Evolutionary conservation across 1,140 invertebrate species (phyloP), one percentile per base, ranked within the genome.

Genomic region (Lycorma delicatula): DNA sequence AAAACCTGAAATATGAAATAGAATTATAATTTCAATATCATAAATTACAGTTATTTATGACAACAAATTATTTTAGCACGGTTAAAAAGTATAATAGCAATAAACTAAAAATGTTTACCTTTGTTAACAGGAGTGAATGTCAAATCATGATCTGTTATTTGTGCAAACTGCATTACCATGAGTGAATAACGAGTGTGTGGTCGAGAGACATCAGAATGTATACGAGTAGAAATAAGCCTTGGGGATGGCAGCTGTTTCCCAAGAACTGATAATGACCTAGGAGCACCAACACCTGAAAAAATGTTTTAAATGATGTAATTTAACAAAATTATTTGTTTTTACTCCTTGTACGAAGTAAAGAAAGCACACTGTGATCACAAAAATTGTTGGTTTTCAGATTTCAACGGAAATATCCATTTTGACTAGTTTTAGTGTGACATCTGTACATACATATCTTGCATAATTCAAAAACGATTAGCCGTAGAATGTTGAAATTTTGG

Each of bases 151-250:
- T 95, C 92, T 5, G 94, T 66, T 63, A 95, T 91, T 68, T 95
- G 92, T 2, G 89, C 90, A 70, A 84, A 98, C 74, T 97, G 90
- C 91, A 94, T 94, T 3, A 89, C 81, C 83, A 93, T 90, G 18
- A 93, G 75, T 0, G 88, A 90, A 68, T 96, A 95, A n/a, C 90
- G 78, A 3, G 85, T 85, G 65, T 91, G 87, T 11, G 90, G 74
- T 67, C 90, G 90, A 28, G 88, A 89, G 48, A 92, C 86, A 66
- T 93, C 90, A 1, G 88, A 84, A 70, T 95, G 92, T 44, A 95
- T 87, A 0, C 84, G 81, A 0, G 88, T 87, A 0, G 91, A 94
- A n/a, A 96, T 80, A 0, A 86, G 76, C 38, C 92, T 75, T 0
- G 91, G 86, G 46, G 89, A 89, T 0, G 91, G 91, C 1, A 95